Evolutionary conservation across 2,888 invertebrate genomes (phyloP).

Genomic region (Melinopterus prodromus): DNA sequence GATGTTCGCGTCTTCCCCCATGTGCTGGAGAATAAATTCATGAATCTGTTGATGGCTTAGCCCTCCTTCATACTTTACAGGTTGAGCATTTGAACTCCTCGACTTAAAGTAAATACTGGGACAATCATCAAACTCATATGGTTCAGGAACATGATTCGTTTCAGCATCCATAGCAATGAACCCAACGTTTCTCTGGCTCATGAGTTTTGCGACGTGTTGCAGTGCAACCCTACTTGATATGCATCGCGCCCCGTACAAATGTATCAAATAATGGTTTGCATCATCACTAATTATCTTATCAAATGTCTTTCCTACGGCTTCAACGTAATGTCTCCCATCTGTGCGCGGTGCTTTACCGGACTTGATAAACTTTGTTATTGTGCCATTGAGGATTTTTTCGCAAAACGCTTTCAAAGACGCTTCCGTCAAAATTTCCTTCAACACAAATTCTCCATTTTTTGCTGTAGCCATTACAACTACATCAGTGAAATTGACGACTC

Average conservation of each 20-base stretch:
- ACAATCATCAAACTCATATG: not conserved
- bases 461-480: not conserved
- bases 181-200: not conserved
- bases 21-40: not conserved
- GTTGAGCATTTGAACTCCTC: not conserved
- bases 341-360: not conserved
- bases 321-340: not conserved
- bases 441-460: not conserved
- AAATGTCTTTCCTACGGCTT: not conserved
- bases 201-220: not conserved
- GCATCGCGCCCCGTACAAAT: not conserved
- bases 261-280: not conserved
- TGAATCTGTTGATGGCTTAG: not conserved
- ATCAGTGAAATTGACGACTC: not conserved
- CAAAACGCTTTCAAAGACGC: not conserved
- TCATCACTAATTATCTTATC: not conserved
- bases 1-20: not conserved
- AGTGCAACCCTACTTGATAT: not conserved
- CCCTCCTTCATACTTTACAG: not conserved
- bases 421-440: not conserved
- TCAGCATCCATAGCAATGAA: not conserved
- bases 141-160: not conserved
- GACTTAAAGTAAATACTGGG: not conserved
- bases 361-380: not conserved
- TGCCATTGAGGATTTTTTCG: not conserved